Conservation (phyloP, 2,888 invertebrate species). For the Tethea ocularis region DNA sequence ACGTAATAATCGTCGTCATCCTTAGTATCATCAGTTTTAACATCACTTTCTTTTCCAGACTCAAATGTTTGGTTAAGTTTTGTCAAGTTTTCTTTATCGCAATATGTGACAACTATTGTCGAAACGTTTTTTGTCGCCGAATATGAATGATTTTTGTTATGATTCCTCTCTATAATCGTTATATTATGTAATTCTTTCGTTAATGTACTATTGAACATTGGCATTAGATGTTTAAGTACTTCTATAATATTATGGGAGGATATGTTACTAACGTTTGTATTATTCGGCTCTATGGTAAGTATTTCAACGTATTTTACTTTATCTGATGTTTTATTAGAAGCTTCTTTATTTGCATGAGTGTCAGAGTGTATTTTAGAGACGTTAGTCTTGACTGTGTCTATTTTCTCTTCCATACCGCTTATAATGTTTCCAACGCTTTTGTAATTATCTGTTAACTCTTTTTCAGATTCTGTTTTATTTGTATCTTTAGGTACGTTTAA, state of each 20-base stretch:
- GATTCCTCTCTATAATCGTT: conserved; percentile 72
- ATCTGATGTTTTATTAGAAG: conserved; percentile 39
- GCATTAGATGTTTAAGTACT: conserved; percentile 75
- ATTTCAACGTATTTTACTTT: conserved; percentile 67
- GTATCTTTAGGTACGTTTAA: conserved; percentile 47
- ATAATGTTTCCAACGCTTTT: conserved; percentile 52
- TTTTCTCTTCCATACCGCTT: conserved; percentile 67
- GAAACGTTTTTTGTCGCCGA: conserved; percentile 71
- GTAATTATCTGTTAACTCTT: conserved; percentile 18
- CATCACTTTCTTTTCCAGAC: conserved; percentile 28
- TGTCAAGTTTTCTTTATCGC: conserved; percentile 64
- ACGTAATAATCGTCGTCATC: conserved; percentile 37
- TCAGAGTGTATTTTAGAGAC: conserved; percentile 25
- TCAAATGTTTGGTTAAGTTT: conserved; percentile 43
- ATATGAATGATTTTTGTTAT: conserved; percentile 66
- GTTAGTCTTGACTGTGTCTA: conserved; percentile 39
- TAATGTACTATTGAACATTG: conserved; percentile 68
- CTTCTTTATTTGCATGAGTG: conserved; percentile 4
- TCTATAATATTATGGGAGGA: conserved; percentile 69
- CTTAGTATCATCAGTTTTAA: conserved; percentile 25
- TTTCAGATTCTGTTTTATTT: conserved; percentile 15
- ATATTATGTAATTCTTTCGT: conserved; percentile 74
- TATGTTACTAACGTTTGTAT: conserved; percentile 52
- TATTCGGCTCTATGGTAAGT: conserved; percentile 72
- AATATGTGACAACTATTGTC: conserved; percentile 74